Evolutionary conservation across 2,888 invertebrate genomes (phyloP), one percentile per base, ranked within the genome.

Genomic region (Cyrtodaria siliqua): DNA sequence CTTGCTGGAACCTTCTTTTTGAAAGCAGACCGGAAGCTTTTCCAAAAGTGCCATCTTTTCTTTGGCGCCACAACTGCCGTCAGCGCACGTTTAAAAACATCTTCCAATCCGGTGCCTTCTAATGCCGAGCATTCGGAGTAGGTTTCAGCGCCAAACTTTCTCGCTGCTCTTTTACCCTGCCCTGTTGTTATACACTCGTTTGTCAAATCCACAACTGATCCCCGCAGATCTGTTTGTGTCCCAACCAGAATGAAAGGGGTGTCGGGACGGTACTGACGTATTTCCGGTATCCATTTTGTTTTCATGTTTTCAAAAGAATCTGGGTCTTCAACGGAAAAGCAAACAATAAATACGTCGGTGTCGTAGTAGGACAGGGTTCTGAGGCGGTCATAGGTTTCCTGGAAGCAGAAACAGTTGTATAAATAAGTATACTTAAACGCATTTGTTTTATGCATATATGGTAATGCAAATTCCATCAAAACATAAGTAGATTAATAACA

Each of bases 301-400:
- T 84, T 79, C 14, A 89, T 84, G 74, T 90, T 90, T 67, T 85
- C 83, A 68, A 87, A 88, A 6, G 89, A 89, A 62, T 87, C 88
- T 12, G 81, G 79, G 42, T 84, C 83, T 26, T 80, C 86, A 14
- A 88, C 85, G 0, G 89, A 89, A 75, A 87, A 90, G 68, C 90
- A 90, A 38, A 90, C 84, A 49, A 90, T 69, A 74, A 90, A 90
- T 6, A 90, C 84, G 69, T 90, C 90, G 0, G 90, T 87, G 76
- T 88, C 86, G 72, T 81, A 87, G 71, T 90, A 90, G 16, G 88
- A 82, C 53, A 90, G 70, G 2, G 89, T 88, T 27, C 90, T 73
- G 23, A 90, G 74, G 12, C 88, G 77, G 73, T 90, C 90, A 68
- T 90, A 90, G 0, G 89, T 88, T 63, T 89, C 89, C 90, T 90